Conservation (phyloP, 2,797 vertebrate genomes). For the Galago senegalensis region DNA sequence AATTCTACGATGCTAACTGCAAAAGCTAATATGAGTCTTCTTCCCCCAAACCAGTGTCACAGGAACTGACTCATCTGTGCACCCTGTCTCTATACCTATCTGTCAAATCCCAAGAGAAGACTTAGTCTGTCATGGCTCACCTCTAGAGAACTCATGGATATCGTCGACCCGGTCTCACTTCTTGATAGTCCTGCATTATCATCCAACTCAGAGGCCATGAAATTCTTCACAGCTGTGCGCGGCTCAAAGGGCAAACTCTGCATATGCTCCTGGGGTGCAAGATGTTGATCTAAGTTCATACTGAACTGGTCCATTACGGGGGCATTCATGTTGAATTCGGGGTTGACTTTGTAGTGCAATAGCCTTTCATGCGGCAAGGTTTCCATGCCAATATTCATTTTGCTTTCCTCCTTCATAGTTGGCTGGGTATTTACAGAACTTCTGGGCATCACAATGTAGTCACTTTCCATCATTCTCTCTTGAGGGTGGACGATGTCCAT, state of each 20-base stretch:
- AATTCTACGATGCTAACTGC: neutral
- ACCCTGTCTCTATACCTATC: neutral
- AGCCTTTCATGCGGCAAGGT: slow-evolving; percentile 97
- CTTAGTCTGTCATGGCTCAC: slow-evolving; percentile 89
- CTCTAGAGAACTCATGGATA: slow-evolving; percentile 99
- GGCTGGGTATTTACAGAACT: slow-evolving; percentile 94
- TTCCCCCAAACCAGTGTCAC: neutral
- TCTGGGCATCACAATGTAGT: slow-evolving; percentile 99
- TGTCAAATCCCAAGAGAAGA: slow-evolving; percentile 20
- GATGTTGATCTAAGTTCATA: slow-evolving; percentile 97
- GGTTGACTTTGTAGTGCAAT: slow-evolving; percentile 98
- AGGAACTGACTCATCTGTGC: neutral
- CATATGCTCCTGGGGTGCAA: slow-evolving; percentile 95
- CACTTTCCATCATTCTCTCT: slow-evolving; percentile 97
- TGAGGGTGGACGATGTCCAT: slow-evolving; percentile 95
- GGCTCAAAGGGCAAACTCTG: slow-evolving; percentile 98
- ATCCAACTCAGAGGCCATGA: slow-evolving; percentile 98
- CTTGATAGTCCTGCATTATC: slow-evolving; percentile 96
- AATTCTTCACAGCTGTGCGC: slow-evolving; percentile 99
- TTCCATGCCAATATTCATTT: slow-evolving; percentile 98
- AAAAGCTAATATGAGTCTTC: neutral
- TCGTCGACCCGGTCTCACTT: slow-evolving; percentile 98
- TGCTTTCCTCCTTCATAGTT: slow-evolving; percentile 96
- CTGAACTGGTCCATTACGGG: slow-evolving; percentile 97
- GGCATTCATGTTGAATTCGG: slow-evolving; percentile 96